phyloP scores from a whole-genome alignment of 2,113 vertebrate species.

The Platichthys stellatus region DNA sequence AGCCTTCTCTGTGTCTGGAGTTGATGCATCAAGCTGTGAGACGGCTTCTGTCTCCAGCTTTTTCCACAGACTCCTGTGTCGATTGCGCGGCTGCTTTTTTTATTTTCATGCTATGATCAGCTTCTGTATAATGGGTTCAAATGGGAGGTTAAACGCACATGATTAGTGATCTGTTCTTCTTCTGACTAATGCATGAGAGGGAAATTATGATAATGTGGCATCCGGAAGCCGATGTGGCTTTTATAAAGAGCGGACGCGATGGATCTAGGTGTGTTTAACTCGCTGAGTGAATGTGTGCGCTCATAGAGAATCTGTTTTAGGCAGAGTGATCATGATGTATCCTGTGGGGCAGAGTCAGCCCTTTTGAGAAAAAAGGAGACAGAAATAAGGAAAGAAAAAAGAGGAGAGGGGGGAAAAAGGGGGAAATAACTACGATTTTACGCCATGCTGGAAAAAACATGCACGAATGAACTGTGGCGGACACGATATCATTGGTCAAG shows the following conservation, averaged over 20 bases:
- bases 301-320: conserved; percentile 19
- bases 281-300: conserved; percentile 19
- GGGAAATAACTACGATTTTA: conserved; percentile 15
- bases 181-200: conserved; percentile 62
- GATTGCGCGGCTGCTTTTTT: conserved; percentile 35
- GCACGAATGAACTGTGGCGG: neutral
- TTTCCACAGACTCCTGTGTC: conserved; percentile 48
- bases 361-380: conserved; percentile 26
- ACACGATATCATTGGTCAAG: conserved; percentile 36
- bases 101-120: conserved; percentile 50
- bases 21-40: conserved; percentile 42
- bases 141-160: conserved; percentile 66
- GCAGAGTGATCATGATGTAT: conserved; percentile 6
- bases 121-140: conserved; percentile 55
- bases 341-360: conserved; percentile 48
- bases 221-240: conserved; percentile 36
- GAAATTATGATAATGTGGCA: conserved; percentile 53
- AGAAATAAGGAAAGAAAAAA: conserved; percentile 8
- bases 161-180: conserved; percentile 54
- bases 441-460: conserved; percentile 19
- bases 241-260: conserved; percentile 14
- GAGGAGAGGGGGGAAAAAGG: conserved; percentile 3
- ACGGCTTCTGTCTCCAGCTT: conserved; percentile 50
- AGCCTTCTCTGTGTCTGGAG: conserved; percentile 37
- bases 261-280: conserved; percentile 14